Conservation (phyloP, 2,113 vertebrate species). For the Ictalurus punctatus region DNA sequence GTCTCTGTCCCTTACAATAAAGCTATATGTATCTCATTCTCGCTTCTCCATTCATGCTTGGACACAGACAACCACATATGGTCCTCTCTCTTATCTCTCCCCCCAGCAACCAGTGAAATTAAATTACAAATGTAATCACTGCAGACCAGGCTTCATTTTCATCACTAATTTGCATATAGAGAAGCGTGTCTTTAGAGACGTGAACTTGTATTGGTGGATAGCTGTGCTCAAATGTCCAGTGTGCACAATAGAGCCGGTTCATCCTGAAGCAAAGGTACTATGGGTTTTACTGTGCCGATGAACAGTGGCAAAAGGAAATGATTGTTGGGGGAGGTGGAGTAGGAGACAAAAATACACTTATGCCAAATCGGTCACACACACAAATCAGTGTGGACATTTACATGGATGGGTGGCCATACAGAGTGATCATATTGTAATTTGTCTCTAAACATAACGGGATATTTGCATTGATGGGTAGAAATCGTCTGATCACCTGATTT, state of each 20-base stretch:
- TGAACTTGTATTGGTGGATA: slow-evolving; percentile 55
- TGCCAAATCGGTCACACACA: slow-evolving; percentile 11
- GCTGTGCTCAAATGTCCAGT: slow-evolving; percentile 69
- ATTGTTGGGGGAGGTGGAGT: background rate
- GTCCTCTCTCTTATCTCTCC: slow-evolving; percentile 29
- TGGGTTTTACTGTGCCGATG: slow-evolving; percentile 20
- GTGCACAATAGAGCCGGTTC: slow-evolving; percentile 68
- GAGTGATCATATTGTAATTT: too few species aligned
- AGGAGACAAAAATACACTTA: slow-evolving; percentile 25
- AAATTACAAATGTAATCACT: slow-evolving; percentile 80
- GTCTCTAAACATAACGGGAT: too few species aligned
- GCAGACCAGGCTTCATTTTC: slow-evolving; percentile 63
- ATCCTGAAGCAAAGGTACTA: slow-evolving; percentile 59
- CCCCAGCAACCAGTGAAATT: slow-evolving; percentile 73
- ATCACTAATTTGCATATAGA: slow-evolving; percentile 74
- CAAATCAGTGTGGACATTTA: background rate
- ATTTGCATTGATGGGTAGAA: too few species aligned
- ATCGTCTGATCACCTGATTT: too few species aligned
- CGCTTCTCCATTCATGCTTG: slow-evolving; percentile 12
- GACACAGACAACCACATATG: slow-evolving; percentile 22
- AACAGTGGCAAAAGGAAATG: slow-evolving; percentile 9
- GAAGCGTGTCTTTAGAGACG: slow-evolving; percentile 65
- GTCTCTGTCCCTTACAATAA: slow-evolving; percentile 66
- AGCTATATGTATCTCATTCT: slow-evolving; percentile 60
- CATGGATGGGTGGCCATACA: too few species aligned